A percentile compares a stretch with the other conserved stretches of the same genome.
Evolutionary conservation across 2,888 invertebrate genomes (phyloP).

Genomic region (Fissipunctia ypsillon): DNA sequence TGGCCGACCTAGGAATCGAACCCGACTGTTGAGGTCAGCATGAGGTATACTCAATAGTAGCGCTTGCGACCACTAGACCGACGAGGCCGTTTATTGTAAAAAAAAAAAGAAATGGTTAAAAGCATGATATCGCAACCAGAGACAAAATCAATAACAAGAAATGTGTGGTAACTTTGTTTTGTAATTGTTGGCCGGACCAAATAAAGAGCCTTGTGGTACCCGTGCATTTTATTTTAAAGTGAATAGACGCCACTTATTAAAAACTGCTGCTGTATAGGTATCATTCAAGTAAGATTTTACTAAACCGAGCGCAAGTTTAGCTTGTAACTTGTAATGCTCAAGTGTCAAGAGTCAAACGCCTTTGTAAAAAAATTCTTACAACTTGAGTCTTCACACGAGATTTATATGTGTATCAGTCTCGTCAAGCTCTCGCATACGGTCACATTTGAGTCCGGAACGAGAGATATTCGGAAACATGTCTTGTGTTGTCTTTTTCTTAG

Average conservation of each 20-base stretch:
- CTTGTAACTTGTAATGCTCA: not conserved
- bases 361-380: too few species aligned
- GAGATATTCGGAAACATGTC: not conserved
- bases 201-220: not conserved
- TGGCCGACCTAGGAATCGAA: not conserved
- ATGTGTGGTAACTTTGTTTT: not conserved
- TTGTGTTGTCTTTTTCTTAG: not conserved
- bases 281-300: not conserved
- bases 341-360: not conserved
- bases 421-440: not conserved
- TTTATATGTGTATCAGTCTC: not conserved
- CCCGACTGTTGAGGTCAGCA: too few species aligned
- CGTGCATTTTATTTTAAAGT: not conserved
- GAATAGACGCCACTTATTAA: too few species aligned
- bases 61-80: too few species aligned
- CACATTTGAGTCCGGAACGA: not conserved
- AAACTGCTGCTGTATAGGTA: not conserved
- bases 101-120: too few species aligned
- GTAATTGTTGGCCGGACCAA: not conserved
- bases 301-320: too few species aligned
- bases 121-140: not conserved
- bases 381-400: not conserved
- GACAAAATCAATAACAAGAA: not conserved
- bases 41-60: too few species aligned
- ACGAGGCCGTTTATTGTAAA: too few species aligned